Conservation (phyloP, 2,113 vertebrate genomes). For the Salvator merianae region DNA sequence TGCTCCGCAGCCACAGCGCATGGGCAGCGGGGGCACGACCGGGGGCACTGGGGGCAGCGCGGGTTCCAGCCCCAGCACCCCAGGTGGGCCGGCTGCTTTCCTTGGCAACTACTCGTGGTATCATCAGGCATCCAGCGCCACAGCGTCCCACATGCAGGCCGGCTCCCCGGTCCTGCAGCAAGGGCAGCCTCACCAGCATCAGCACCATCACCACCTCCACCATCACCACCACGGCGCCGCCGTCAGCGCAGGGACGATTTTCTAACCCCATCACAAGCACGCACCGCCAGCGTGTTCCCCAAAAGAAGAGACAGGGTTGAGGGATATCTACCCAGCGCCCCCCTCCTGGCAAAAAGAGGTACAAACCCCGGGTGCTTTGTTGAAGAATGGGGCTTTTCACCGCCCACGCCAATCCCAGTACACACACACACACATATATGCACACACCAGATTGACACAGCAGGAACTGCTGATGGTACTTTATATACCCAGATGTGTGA, state of each 20-base stretch:
- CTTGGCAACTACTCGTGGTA: slow-evolving; percentile 95
- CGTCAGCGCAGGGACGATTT: slow-evolving; percentile 88
- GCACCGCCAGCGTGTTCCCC: background rate
- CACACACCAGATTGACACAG: background rate
- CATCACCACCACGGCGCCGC: slow-evolving; percentile 73
- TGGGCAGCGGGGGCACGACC: slow-evolving; percentile 66
- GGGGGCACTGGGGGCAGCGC: slow-evolving; percentile 53
- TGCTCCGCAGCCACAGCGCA: slow-evolving; percentile 82
- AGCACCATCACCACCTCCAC: slow-evolving; percentile 66
- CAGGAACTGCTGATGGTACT: background rate
- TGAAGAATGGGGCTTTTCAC: slow-evolving; percentile 30
- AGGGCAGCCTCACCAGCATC: slow-evolving; percentile 72
- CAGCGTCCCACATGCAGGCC: slow-evolving; percentile 82
- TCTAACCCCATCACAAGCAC: slow-evolving; percentile 69
- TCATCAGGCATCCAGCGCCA: slow-evolving; percentile 82
- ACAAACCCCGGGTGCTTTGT: slow-evolving; percentile 39
- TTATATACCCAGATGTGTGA: background rate
- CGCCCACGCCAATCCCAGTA: background rate
- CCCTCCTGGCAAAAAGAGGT: background rate
- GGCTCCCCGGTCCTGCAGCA: slow-evolving; percentile 83
- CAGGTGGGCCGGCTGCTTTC: slow-evolving; percentile 80
- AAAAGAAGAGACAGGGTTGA: background rate
- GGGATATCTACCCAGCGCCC: background rate
- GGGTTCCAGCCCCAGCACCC: slow-evolving; percentile 72
- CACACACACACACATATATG: background rate